A percentile compares a stretch with the other conserved stretches of the same genome.
These are phyloP conservation scores for Callaeas wilsoni DNA, from an alignment of 2,113 vertebrate species.

Conservation along the genomic window DNA sequence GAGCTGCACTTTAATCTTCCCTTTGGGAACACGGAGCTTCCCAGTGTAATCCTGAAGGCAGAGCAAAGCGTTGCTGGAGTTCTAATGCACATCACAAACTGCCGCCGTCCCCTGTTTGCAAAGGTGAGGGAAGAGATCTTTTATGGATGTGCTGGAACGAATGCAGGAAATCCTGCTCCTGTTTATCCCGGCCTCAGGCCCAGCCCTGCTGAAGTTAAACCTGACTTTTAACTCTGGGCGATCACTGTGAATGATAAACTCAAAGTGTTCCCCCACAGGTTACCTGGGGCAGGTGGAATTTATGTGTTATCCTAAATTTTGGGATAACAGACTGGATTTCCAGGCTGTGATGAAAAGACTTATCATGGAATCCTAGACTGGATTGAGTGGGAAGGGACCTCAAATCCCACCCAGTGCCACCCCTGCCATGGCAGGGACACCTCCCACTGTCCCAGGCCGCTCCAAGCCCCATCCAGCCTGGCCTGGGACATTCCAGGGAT, in stretches of 20 bases:
- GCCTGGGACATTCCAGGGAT: neutral
- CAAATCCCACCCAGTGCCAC: accelerated
- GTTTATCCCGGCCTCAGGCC: neutral
- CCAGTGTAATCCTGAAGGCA: neutral
- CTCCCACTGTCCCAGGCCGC: neutral
- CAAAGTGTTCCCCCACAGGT: neutral
- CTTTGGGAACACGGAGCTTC: constrained; percentile 16
- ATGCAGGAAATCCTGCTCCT: neutral
- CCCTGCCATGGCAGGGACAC: neutral
- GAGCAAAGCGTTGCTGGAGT: neutral
- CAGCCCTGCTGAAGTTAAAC: neutral
- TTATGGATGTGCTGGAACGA: neutral
- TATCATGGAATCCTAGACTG: neutral
- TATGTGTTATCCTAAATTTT: neutral
- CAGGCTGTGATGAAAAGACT: neutral
- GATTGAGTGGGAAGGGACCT: no score
- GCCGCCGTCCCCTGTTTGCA: neutral
- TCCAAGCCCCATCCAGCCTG: neutral
- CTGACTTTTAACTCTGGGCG: neutral
- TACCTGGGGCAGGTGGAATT: neutral
- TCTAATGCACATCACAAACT: neutral
- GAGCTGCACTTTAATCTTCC: constrained; percentile 23
- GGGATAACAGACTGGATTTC: neutral
- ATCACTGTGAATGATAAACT: neutral
- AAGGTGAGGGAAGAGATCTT: neutral